Evolutionary conservation across 1,140 invertebrate species (phyloP).

Genomic region (Drosophila nigromelanica): DNA sequence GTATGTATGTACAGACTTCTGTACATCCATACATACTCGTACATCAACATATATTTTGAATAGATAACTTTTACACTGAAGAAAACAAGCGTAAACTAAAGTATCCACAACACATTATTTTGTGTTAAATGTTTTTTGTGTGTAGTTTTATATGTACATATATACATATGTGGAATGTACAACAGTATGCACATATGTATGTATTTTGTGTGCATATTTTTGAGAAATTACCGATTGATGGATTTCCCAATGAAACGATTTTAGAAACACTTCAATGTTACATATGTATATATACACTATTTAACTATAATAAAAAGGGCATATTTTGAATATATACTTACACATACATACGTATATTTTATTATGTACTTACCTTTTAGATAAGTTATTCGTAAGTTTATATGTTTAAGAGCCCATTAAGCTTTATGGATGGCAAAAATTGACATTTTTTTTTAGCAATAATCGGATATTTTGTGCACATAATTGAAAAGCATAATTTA

Average conservation of each 20-base stretch:
- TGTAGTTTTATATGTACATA: slow-evolving; percentile 71
- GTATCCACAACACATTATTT: slow-evolving; percentile 40
- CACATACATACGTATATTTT: slow-evolving; percentile 59
- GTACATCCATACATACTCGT: slow-evolving; percentile 37
- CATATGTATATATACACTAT: slow-evolving; percentile 28
- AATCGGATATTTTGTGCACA: slow-evolving; percentile 36
- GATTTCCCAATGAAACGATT: slow-evolving; percentile 68
- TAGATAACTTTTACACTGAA: slow-evolving; percentile 74
- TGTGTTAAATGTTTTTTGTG: slow-evolving; percentile 68
- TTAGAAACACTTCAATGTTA: slow-evolving; percentile 34
- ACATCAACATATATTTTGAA: slow-evolving; percentile 70
- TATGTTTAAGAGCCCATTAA: slow-evolving; percentile 56
- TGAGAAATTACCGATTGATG: slow-evolving; percentile 55
- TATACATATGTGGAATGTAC: slow-evolving; percentile 47
- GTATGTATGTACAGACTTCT: slow-evolving; percentile 1
- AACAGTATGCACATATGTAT: slow-evolving; percentile 39
- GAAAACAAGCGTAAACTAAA: slow-evolving; percentile 29
- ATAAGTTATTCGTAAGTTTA: slow-evolving; percentile 4
- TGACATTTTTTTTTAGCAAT: slow-evolving; percentile 35
- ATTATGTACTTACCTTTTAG: slow-evolving; percentile 47
- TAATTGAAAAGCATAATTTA: slow-evolving; percentile 16
- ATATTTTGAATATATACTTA: slow-evolving; percentile 43
- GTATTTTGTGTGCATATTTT: slow-evolving; percentile 63
- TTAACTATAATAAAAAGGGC: slow-evolving; percentile 7
- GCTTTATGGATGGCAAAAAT: slow-evolving; percentile 52